Evolutionary conservation across 37 sponge, comb jelly and placozoan genomes (phyloP).

Genomic region (Petrosia ficiformis): DNA sequence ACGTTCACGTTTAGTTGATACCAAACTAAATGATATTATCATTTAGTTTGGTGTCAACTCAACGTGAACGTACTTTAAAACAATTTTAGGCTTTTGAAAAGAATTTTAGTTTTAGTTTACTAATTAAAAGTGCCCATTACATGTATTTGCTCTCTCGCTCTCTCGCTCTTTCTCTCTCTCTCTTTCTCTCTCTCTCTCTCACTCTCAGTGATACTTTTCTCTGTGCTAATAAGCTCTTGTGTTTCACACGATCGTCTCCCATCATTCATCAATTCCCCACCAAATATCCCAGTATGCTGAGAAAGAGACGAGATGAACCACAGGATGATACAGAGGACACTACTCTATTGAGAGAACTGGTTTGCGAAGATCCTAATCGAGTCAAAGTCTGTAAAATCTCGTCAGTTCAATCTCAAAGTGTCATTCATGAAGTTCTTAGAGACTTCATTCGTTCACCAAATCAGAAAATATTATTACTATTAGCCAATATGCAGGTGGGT

Average conservation of each 20-base stretch:
- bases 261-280: slow-evolving; percentile 75
- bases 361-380: slow-evolving; percentile 19
- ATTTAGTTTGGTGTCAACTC: no score
- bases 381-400: slow-evolving; percentile 55
- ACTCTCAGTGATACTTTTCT: neutral
- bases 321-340: neutral
- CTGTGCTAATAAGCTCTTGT: slow-evolving; percentile 69
- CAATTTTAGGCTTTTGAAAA: no score
- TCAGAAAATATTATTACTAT: slow-evolving; percentile 18
- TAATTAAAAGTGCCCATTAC: no score
- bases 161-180: no score
- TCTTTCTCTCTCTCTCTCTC: no score
- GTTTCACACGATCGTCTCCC: slow-evolving; percentile 85
- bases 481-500: slow-evolving; percentile 49
- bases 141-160: no score
- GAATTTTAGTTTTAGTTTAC: no score
- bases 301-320: neutral
- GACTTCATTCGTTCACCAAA: slow-evolving; percentile 34
- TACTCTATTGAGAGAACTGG: slow-evolving; percentile 7
- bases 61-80: no score
- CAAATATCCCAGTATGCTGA: slow-evolving; percentile 30
- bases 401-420: slow-evolving; percentile 39
- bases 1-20: no score
- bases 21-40: no score
- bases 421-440: slow-evolving; percentile 35